Percentiles rank a stretch among this genome's conserved stretches.
phyloP scores from a whole-genome alignment of 1,140 invertebrate species.

The Lepidurus couesii region DNA sequence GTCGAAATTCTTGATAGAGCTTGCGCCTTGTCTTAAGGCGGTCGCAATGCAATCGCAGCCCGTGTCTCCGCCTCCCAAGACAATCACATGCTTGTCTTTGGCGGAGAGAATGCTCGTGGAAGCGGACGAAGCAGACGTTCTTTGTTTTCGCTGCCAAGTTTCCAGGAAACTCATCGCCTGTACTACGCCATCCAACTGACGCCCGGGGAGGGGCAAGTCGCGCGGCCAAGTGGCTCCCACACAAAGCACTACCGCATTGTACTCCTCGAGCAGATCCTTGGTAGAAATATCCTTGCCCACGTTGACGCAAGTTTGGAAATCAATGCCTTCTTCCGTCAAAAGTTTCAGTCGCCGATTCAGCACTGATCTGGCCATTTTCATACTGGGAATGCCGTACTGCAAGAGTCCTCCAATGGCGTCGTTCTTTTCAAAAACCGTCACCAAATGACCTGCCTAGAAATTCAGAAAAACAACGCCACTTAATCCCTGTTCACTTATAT shows the following conservation, averaged over 20 bases:
- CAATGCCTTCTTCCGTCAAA: conserved; percentile 82
- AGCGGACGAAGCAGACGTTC: conserved; percentile 57
- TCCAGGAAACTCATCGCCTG: conserved; percentile 98
- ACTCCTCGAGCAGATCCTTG: conserved; percentile 62
- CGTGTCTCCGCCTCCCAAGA: conserved; percentile 98
- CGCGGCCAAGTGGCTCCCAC: conserved; percentile 94
- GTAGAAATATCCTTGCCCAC: conserved; percentile 87
- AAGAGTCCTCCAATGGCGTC: conserved; percentile 89
- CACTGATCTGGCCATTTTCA: conserved; percentile 91
- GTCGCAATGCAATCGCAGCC: conserved; percentile 99
- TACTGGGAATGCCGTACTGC: conserved; percentile 96
- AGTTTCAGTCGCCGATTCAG: conserved; percentile 84
- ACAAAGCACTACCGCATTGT: conserved; percentile 83
- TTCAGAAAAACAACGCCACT: background rate
- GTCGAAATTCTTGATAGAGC: conserved; percentile 92
- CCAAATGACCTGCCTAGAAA: conserved; percentile 69
- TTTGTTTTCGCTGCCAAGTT: conserved; percentile 93
- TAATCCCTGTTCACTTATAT: background rate
- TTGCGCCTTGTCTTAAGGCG: conserved; percentile 92
- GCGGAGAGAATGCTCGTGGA: conserved; percentile 60
- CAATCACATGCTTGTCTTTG: conserved; percentile 89
- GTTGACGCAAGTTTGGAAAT: conserved; percentile 81
- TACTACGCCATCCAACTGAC: conserved; percentile 83
- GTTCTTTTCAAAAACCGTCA: conserved; percentile 95
- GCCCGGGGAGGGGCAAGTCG: conserved; percentile 77